Conservation (phyloP, 2,113 vertebrate genomes). For the Ptilonorhynchus violaceus region DNA sequence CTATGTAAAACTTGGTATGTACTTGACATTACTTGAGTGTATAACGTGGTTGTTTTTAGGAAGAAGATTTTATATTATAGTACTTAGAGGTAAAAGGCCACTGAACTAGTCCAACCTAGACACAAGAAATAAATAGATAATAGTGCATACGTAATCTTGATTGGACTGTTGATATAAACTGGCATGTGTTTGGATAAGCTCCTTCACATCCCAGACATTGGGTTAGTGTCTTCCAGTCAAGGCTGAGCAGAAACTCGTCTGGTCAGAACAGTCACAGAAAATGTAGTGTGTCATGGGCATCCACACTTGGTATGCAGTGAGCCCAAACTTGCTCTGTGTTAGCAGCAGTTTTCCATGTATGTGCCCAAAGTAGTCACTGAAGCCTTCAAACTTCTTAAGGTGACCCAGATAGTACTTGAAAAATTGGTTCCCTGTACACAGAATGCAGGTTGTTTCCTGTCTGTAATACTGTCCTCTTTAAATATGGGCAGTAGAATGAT, state of each 20-base stretch:
- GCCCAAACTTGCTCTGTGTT: neutral
- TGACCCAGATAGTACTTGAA: neutral
- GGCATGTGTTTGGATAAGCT: neutral
- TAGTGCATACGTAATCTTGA: neutral
- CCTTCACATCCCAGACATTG: rapidly evolving
- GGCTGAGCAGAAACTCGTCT: neutral
- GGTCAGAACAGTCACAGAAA: neutral
- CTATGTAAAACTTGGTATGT: neutral
- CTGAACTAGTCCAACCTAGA: neutral
- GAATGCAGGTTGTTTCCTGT: neutral
- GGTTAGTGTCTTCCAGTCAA: neutral
- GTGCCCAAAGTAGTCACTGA: neutral
- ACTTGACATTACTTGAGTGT: neutral
- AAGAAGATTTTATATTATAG: neutral
- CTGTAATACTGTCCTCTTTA: neutral
- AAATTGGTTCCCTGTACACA: neutral
- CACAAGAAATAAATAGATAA: neutral
- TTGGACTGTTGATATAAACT: neutral
- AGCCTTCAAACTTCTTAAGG: neutral
- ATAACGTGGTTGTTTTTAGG: neutral
- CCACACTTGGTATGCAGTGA: rapidly evolving
- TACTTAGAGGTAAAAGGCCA: neutral
- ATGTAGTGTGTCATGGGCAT: rapidly evolving
- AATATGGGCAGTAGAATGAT: neutral
- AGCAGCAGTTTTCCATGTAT: neutral